A percentile compares a stretch with the other conserved stretches of the same genome.
phyloP scores from a whole-genome alignment of 2,888 invertebrate genomes.

The Nudaria mundana region DNA sequence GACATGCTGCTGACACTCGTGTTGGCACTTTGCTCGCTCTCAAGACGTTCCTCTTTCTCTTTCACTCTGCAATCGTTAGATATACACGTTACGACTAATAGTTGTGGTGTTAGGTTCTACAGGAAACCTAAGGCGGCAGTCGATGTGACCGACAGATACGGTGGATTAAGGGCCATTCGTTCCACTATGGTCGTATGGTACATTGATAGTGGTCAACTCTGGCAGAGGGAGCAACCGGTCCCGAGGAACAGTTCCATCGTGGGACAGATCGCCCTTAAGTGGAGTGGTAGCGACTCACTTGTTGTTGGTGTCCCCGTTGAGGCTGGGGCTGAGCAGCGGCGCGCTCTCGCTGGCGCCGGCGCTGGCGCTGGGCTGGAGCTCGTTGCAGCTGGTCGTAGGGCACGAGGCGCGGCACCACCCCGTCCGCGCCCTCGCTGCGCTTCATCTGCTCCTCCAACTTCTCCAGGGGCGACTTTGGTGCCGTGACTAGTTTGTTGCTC shows the following conservation, averaged over 20 bases:
- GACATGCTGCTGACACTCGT: slow-evolving; percentile 76
- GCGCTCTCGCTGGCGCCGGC: slow-evolving; percentile 68
- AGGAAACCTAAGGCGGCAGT: no score
- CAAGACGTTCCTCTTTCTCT: slow-evolving; percentile 60
- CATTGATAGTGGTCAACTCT: no score
- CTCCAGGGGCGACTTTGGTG: slow-evolving; percentile 65
- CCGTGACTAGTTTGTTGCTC: slow-evolving; percentile 56
- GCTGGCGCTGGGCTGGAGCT: slow-evolving; percentile 61
- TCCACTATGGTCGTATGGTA: no score
- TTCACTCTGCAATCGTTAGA: no score
- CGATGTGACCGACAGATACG: no score
- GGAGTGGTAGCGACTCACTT: no score
- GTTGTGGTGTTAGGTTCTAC: no score
- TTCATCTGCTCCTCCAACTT: slow-evolving; percentile 74
- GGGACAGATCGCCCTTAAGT: no score
- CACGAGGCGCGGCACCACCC: slow-evolving; percentile 74
- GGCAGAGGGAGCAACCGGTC: no score
- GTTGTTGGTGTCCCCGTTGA: slow-evolving; percentile 73
- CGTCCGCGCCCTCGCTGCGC: slow-evolving; percentile 51
- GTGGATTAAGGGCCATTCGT: no score
- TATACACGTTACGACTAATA: no score
- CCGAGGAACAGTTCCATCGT: no score
- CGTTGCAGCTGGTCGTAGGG: slow-evolving; percentile 79
- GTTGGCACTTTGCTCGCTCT: slow-evolving; percentile 62
- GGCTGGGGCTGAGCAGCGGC: slow-evolving; percentile 69